A percentile compares a stretch with the other conserved stretches of the same genome.
phyloP scores from a whole-genome alignment of 2,888 invertebrate species.

The Tridacna crocea region DNA sequence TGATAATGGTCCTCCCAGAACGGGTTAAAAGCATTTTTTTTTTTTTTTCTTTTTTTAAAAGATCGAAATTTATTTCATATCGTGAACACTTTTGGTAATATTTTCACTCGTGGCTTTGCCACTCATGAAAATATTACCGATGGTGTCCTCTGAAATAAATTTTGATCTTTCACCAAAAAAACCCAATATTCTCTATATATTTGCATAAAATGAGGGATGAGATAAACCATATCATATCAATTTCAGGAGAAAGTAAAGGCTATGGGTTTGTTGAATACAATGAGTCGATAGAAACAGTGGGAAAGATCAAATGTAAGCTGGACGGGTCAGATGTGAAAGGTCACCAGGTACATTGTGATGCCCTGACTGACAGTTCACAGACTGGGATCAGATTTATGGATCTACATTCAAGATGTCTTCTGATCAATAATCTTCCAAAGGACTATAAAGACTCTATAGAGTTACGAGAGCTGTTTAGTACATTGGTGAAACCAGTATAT shows the following conservation, averaged over 20 bases:
- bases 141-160: too few species aligned
- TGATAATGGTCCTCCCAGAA: too few species aligned
- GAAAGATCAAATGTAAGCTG: constrained; percentile 84
- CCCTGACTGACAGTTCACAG: constrained; percentile 85
- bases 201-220: too few species aligned
- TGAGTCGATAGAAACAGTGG: constrained; percentile 84
- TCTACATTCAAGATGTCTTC: constrained; percentile 86
- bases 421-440: constrained; percentile 86
- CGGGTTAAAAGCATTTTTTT: too few species aligned
- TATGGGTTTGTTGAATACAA: constrained; percentile 86
- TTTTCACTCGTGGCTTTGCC: too few species aligned
- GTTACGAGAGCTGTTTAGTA: constrained; percentile 85
- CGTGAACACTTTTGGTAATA: too few species aligned
- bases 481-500: constrained; percentile 85
- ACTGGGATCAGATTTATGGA: constrained; percentile 83
- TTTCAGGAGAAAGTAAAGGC: constrained; percentile 85
- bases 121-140: too few species aligned
- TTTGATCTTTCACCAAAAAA: too few species aligned
- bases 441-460: constrained; percentile 85
- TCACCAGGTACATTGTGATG: constrained; percentile 85
- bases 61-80: too few species aligned
- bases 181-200: too few species aligned
- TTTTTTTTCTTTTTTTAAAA: too few species aligned
- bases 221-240: too few species aligned
- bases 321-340: constrained; percentile 84